Evolutionary conservation across 2,797 vertebrate genomes (phyloP), one percentile per base, ranked within the genome.

Genomic region (Pteronotus mesoamericanus): DNA sequence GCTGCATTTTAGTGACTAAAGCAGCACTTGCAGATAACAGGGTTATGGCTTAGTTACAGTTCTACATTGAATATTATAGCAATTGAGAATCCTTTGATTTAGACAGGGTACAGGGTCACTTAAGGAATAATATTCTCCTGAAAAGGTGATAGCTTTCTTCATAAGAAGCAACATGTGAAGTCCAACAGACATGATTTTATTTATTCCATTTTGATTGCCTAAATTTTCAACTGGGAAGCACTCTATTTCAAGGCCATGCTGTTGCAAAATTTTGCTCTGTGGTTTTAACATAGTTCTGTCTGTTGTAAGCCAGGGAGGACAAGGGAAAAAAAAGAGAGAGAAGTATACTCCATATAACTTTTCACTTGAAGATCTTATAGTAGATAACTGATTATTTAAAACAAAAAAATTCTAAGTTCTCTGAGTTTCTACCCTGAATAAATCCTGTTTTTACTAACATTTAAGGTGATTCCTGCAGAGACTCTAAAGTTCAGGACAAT

Each of bases 191-290:
- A 53, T 6, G 1, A 11, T 79, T 97, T 96, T 48, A 64, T 72
- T 96, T 89, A 68, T 91, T 86, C 71, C 64, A 89, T 80, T 94
- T 89, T 42, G 86, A 96, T 97, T 97, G 96, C 96, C 29, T 83
- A 95, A 95, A 75, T 86, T 94, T 92, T 94, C 86, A 72, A 48
- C 88, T 26, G 48, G 75, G 44, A 53, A 61, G 92, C 66, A 37
- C 91, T 94, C 88, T 97, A 82, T 94, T 97, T 97, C 94, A 94
- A 96, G 95, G 92, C 57, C 86, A 84, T 88, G 89, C 75, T 95
- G 66, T 97, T 98, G 95, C 96, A 95, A 97, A 97, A 97, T 37
- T 64, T 95, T 86, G 71, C 86, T 71, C 3, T 51, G 82, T 77
- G 48, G 71, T 97, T 97, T 86, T 97, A 94, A 95, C 90, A 89